These are phyloP conservation scores for Eupithecia subumbrata DNA, from an alignment of 2,888 invertebrate species.

Conservation along the genomic window DNA sequence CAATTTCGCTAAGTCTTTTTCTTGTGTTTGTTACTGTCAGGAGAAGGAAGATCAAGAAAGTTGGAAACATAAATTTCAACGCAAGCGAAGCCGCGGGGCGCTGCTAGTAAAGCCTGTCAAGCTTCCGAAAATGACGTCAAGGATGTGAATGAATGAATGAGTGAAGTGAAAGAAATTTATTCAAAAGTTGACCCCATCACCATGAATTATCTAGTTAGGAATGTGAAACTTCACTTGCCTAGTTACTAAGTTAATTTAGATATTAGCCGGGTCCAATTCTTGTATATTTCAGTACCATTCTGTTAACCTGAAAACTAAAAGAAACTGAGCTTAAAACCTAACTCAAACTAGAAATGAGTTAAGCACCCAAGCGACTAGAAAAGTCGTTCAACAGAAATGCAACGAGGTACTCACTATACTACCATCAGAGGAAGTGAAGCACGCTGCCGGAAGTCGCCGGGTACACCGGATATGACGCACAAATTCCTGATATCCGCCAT, in stretches of 20 bases:
- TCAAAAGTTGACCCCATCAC: neutral
- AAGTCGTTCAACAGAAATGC: neutral
- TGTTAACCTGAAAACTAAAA: neutral
- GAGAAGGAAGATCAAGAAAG: too few species aligned
- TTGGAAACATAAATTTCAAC: too few species aligned
- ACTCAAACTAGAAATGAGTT: neutral
- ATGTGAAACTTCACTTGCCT: neutral
- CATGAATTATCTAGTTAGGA: neutral
- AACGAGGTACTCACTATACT: constrained; percentile 9
- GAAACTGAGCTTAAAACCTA: neutral
- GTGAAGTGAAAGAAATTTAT: neutral
- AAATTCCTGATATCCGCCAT: constrained; percentile 76
- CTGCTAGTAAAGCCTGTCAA: too few species aligned
- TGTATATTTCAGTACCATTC: neutral
- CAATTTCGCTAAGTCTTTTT: too few species aligned
- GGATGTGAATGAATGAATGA: too few species aligned
- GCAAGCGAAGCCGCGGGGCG: too few species aligned
- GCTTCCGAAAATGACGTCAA: too few species aligned
- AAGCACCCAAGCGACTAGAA: neutral
- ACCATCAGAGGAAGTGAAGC: constrained; percentile 51
- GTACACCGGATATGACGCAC: constrained; percentile 76
- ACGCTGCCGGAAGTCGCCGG: constrained; percentile 68
- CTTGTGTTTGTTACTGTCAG: too few species aligned
- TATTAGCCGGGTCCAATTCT: neutral
- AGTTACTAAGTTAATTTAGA: neutral